Percentiles rank a stretch among this genome's conserved stretches.
Conservation (phyloP, 2,888 invertebrate species). For the Drosophila cracens region DNA sequence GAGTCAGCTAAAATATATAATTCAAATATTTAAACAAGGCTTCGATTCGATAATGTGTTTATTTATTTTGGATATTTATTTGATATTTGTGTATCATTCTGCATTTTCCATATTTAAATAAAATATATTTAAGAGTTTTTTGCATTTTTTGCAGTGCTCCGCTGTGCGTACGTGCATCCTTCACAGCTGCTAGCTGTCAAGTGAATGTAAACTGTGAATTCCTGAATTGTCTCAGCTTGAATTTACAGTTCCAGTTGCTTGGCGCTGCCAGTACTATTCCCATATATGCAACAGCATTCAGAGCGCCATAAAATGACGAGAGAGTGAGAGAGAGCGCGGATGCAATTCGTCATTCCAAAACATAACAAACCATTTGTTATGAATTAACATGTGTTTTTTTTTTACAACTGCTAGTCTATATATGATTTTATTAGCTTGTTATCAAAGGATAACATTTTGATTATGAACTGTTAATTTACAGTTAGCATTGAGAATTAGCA, state of each 20-base stretch:
- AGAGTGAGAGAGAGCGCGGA: constrained; percentile 1
- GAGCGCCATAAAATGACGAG: constrained; percentile 33
- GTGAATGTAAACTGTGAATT: constrained; percentile 20
- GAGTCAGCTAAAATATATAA: neutral
- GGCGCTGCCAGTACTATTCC: constrained; percentile 28
- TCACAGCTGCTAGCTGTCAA: constrained; percentile 26
- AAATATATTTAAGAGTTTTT: neutral
- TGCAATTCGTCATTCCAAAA: constrained; percentile 18
- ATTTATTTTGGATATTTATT: neutral
- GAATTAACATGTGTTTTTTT: neutral
- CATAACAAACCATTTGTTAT: constrained; percentile 43
- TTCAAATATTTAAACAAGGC: neutral
- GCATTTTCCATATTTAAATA: neutral
- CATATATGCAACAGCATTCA: constrained; percentile 48
- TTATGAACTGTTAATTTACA: neutral
- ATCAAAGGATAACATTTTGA: neutral
- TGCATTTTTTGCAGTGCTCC: neutral
- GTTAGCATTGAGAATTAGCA: neutral
- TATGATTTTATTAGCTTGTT: neutral
- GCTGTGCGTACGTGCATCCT: neutral
- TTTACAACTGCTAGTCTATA: neutral
- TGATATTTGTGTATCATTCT: neutral
- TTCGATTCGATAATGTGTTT: neutral
- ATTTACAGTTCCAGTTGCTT: constrained; percentile 20
- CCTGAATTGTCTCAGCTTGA: neutral